Evolutionary conservation across 37 sponge, comb jelly and placozoan species (phyloP).

Genomic region (Cliona cf. orientalis): DNA sequence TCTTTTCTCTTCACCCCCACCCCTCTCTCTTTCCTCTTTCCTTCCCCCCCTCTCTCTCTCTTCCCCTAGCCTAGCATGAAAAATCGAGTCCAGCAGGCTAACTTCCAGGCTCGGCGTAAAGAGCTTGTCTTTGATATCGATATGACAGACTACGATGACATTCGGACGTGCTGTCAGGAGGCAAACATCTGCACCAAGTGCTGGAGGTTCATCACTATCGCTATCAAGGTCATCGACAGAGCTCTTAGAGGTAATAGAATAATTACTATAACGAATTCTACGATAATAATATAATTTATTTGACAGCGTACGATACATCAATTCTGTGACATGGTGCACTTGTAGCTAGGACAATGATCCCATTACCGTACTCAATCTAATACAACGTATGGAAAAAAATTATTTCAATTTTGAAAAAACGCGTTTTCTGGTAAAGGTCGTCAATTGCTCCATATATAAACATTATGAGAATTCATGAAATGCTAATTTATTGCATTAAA

Average conservation of each 20-base stretch:
- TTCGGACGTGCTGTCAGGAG: slow-evolving; percentile 91
- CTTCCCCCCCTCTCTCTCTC: slow-evolving; percentile 12
- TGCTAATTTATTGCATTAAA: no score
- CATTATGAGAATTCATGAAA: no score
- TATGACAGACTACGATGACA: slow-evolving; percentile 99
- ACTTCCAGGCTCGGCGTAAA: slow-evolving; percentile 74
- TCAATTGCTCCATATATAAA: no score
- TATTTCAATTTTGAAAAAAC: no score
- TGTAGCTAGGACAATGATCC: no score
- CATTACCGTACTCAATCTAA: no score
- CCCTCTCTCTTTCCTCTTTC: slow-evolving; percentile 8
- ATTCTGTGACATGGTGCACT: no score
- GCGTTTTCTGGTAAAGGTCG: no score
- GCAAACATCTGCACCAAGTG: slow-evolving; percentile 93
- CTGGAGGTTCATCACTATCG: slow-evolving; percentile 93
- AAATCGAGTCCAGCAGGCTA: slow-evolving; percentile 64
- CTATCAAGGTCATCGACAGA: slow-evolving; percentile 82
- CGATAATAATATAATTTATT: not conserved
- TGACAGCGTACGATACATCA: not conserved
- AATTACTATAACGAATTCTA: not conserved
- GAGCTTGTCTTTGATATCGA: slow-evolving; percentile 99
- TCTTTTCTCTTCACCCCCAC: no score
- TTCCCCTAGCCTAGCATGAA: slow-evolving; percentile 48
- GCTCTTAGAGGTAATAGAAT: slow-evolving; percentile 79
- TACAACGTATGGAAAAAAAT: no score